phyloP scores from a whole-genome alignment of 2,113 vertebrate genomes.

The Hippocampus zosterae region DNA sequence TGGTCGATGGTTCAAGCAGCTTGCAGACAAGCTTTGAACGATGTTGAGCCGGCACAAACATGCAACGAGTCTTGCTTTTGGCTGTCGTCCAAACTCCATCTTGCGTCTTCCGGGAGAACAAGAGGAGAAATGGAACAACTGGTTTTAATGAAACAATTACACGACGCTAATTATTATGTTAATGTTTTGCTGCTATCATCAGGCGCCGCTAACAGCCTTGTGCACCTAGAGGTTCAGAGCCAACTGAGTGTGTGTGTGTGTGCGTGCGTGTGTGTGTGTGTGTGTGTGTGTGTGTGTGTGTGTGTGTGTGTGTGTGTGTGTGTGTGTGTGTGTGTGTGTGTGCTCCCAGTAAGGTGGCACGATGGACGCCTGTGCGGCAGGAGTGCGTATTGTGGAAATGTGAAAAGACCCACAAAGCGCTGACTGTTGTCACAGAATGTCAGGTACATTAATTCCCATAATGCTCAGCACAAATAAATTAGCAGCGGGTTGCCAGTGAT shows the following conservation, averaged over 20 bases:
- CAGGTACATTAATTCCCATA: constrained; percentile 97
- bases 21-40: constrained; percentile 76
- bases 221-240: constrained; percentile 99
- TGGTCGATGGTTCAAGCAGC: constrained; percentile 71
- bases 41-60: constrained; percentile 82
- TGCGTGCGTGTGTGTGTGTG: constrained; percentile 23
- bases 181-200: constrained; percentile 99
- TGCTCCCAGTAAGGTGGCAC: constrained; percentile 62
- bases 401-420: constrained; percentile 85
- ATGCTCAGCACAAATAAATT: constrained; percentile 90
- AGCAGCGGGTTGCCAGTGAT: constrained; percentile 86
- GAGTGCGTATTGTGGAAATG: constrained; percentile 83
- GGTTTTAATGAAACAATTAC: constrained; percentile 99
- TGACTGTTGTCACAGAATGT: constrained; percentile 89
- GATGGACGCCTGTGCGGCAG: constrained; percentile 68
- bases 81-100: constrained; percentile 97
- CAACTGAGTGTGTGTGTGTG: constrained; percentile 55
- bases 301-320: constrained; percentile 22
- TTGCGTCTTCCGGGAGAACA: constrained; percentile 99
- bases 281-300: constrained; percentile 22
- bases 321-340: constrained; percentile 24
- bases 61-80: constrained; percentile 73
- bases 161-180: constrained; percentile 99
- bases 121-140: constrained; percentile 99
- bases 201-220: constrained; percentile 99